Percentiles rank a stretch among this genome's conserved stretches.
Evolutionary conservation across 1,140 invertebrate species (phyloP).

Genomic region (Tetraneura akinire): DNA sequence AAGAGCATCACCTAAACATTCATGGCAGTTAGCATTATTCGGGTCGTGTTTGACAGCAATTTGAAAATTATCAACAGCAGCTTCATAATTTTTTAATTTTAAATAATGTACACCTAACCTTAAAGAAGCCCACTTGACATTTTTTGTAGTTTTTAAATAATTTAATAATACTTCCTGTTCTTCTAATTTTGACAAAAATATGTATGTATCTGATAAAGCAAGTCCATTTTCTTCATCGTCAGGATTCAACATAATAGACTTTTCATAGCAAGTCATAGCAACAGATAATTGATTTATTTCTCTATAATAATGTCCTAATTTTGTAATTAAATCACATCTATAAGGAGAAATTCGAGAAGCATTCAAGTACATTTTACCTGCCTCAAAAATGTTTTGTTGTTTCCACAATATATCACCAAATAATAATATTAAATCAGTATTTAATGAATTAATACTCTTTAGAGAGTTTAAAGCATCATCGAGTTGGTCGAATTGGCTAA

Average conservation of each 20-base stretch:
- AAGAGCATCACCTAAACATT: slow-evolving; percentile 36
- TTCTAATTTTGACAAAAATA: not conserved
- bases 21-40: not conserved
- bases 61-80: slow-evolving; percentile 33
- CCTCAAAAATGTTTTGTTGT: not conserved
- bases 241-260: slow-evolving; percentile 26
- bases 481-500: not conserved
- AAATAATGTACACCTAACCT: slow-evolving; percentile 34
- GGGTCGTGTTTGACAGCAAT: slow-evolving; percentile 29
- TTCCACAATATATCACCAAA: slow-evolving; percentile 21
- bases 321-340: slow-evolving; percentile 35
- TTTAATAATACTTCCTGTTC: slow-evolving; percentile 31
- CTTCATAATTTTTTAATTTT: slow-evolving; percentile 29
- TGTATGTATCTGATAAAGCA: not conserved
- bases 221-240: slow-evolving; percentile 33
- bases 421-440: not conserved
- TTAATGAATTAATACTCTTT: slow-evolving; percentile 8
- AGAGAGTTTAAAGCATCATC: slow-evolving; percentile 25
- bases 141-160: slow-evolving; percentile 19
- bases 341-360: slow-evolving; percentile 15
- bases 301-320: slow-evolving; percentile 37
- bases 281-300: slow-evolving; percentile 17
- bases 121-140: slow-evolving; percentile 23
- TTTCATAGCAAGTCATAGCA: slow-evolving; percentile 35
- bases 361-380: slow-evolving; percentile 31